Conservation (phyloP, 1,140 invertebrate genomes). For the Leptinotarsa undecemlineata region DNA sequence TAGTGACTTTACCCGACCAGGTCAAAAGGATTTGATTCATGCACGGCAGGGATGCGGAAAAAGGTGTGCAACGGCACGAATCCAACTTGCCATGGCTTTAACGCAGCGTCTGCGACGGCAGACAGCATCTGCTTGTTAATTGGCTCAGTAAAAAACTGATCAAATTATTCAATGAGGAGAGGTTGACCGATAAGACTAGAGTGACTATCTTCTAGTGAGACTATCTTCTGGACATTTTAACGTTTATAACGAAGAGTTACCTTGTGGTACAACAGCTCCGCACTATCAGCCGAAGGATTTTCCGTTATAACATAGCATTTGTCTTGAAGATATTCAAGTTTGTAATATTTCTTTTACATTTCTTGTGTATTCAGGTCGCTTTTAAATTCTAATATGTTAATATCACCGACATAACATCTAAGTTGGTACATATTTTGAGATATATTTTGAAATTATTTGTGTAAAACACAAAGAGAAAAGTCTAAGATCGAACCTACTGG, state of each 20-base stretch:
- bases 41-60: slow-evolving; percentile 97
- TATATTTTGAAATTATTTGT: no score
- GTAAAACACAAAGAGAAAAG: no score
- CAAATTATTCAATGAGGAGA: slow-evolving; percentile 98
- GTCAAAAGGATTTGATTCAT: slow-evolving; percentile 95
- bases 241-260: slow-evolving; percentile 94
- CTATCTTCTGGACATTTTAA: slow-evolving; percentile 94
- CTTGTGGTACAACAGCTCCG: slow-evolving; percentile 80
- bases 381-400: no score
- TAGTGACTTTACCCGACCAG: slow-evolving; percentile 79
- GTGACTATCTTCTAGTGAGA: no score
- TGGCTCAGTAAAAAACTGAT: slow-evolving; percentile 94
- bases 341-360: no score
- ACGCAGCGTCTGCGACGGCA: slow-evolving; percentile 76
- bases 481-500: no score
- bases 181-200: slow-evolving; percentile 95
- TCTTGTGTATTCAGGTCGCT: no score
- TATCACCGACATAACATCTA: no score
- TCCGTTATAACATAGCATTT: slow-evolving; percentile 69
- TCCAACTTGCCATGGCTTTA: slow-evolving; percentile 99
- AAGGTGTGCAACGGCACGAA: slow-evolving; percentile 98
- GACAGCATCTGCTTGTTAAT: slow-evolving; percentile 88
- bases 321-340: no score
- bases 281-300: slow-evolving; percentile 94
- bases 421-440: no score